Evolutionary conservation across 2,797 vertebrate species (phyloP).

Genomic region (Gymnodraco acuticeps): DNA sequence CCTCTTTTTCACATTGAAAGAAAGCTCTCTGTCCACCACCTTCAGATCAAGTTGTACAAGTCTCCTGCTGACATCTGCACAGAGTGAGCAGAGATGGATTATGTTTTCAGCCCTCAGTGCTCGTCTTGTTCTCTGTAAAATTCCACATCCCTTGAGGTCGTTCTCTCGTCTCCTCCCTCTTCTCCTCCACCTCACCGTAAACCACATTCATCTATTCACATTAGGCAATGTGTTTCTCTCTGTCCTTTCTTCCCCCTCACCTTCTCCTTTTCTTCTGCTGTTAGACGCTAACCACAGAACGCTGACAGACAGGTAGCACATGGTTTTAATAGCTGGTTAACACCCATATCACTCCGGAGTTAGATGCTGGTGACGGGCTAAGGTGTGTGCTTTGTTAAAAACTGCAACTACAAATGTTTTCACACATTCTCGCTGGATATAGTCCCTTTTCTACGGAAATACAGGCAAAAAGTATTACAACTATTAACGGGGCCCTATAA

Average conservation of each 20-base stretch:
- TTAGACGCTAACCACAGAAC: slow-evolving; percentile 50
- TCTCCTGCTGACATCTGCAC: slow-evolving; percentile 45
- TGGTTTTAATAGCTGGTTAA: slow-evolving; percentile 56
- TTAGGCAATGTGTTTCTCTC: slow-evolving; percentile 44
- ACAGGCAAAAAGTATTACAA: background rate
- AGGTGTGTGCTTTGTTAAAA: slow-evolving; percentile 31
- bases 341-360: slow-evolving; percentile 61
- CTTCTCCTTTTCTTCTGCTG: slow-evolving; percentile 33
- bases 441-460: background rate
- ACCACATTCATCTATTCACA: slow-evolving; percentile 58
- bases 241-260: background rate
- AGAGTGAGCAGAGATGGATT: slow-evolving; percentile 42
- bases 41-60: slow-evolving; percentile 28
- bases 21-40: slow-evolving; percentile 23
- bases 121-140: slow-evolving; percentile 47
- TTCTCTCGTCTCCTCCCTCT: slow-evolving; percentile 48
- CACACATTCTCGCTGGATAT: background rate
- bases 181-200: slow-evolving; percentile 54
- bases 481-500: background rate
- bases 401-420: background rate
- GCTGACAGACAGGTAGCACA: slow-evolving; percentile 61
- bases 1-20: slow-evolving; percentile 23
- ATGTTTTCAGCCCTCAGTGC: slow-evolving; percentile 27
- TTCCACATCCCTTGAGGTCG: slow-evolving; percentile 63
- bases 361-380: slow-evolving; percentile 32